These are phyloP conservation scores for Drosophila obscura DNA, from an alignment of 1,140 invertebrate genomes.

Conservation along the genomic window DNA sequence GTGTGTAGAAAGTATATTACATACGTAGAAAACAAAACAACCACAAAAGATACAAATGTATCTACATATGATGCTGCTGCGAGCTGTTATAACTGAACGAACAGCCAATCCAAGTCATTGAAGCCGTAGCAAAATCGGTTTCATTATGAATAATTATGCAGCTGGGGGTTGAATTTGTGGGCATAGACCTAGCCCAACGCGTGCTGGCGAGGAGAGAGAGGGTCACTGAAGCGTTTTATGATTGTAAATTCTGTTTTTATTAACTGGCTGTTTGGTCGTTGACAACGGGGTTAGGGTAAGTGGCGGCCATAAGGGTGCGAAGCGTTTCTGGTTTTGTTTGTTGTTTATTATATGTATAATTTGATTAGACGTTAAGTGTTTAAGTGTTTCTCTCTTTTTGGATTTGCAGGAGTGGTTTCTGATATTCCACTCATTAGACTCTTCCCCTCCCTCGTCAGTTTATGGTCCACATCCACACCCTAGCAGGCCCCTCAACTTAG, in stretches of 20 bases:
- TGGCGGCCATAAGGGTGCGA: constrained; percentile 61
- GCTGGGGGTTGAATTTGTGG: constrained; percentile 10
- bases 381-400: constrained; percentile 34
- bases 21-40: constrained; percentile 26
- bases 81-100: constrained; percentile 43
- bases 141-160: constrained; percentile 43
- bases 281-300: constrained; percentile 52
- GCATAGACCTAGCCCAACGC: constrained; percentile 58
- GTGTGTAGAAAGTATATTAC: not conserved
- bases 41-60: constrained; percentile 67
- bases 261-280: constrained; percentile 58
- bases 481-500: constrained; percentile 36
- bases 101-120: constrained; percentile 19
- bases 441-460: constrained; percentile 6
- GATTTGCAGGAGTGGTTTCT: constrained; percentile 8
- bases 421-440: constrained; percentile 3
- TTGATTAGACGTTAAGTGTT: constrained; percentile 70
- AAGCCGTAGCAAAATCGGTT: constrained; percentile 65
- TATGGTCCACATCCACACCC: constrained; percentile 1
- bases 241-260: constrained; percentile 72
- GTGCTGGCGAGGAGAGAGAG: constrained; percentile 17
- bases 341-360: constrained; percentile 55
- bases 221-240: constrained; percentile 54
- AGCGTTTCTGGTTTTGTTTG: constrained; percentile 67
- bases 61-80: constrained; percentile 29